Conservation (phyloP, 2,113 vertebrate genomes). For the Marmota monax region DNA sequence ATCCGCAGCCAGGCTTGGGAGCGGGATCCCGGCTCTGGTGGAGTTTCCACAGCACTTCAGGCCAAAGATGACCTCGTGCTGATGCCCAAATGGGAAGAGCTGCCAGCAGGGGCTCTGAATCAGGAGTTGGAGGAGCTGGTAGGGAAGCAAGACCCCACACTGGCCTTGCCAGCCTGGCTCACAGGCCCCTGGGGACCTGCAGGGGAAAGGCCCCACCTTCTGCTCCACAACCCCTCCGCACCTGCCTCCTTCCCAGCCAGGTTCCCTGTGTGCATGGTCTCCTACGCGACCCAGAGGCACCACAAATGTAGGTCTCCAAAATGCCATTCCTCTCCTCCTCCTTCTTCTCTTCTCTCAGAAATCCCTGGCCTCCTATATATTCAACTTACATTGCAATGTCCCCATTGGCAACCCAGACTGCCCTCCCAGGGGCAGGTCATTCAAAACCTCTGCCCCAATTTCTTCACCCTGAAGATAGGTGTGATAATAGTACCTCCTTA, state of each 20-base stretch:
- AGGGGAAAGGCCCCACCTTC: no score
- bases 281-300: background rate
- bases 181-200: accelerated
- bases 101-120: accelerated
- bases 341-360: background rate
- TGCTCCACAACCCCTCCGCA: background rate
- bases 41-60: accelerated
- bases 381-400: accelerated
- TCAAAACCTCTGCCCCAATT: background rate
- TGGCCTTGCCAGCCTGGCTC: background rate
- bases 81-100: accelerated
- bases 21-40: accelerated
- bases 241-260: background rate
- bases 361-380: background rate
- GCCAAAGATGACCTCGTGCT: accelerated
- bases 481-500: background rate
- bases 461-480: background rate
- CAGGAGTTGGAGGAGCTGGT: accelerated
- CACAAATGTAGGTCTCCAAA: background rate
- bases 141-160: accelerated
- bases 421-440: background rate
- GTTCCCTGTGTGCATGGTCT: accelerated
- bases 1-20: accelerated
- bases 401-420: background rate
- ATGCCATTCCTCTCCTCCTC: background rate